Conservation (phyloP, 2,888 invertebrate genomes). For the Hololepta plana region DNA sequence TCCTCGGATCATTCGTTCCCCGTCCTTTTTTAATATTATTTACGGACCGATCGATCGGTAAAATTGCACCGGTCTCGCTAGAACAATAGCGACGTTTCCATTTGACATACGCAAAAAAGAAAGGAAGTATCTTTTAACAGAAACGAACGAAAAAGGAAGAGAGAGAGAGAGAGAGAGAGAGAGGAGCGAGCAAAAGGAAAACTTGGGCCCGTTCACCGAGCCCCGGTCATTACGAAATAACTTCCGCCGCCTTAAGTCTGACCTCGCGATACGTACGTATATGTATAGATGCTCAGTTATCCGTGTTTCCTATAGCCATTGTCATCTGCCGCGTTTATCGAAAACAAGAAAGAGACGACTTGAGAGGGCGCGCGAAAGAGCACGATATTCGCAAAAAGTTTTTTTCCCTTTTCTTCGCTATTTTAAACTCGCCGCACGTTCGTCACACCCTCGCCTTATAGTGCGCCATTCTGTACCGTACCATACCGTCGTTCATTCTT, state of each 20-base stretch:
- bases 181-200: slow-evolving; percentile 14
- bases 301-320: slow-evolving; percentile 23
- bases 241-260: slow-evolving; percentile 21
- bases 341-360: slow-evolving; percentile 8
- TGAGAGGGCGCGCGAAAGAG: slow-evolving; percentile 8
- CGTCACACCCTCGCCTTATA: slow-evolving; percentile 22
- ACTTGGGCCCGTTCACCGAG: slow-evolving; percentile 16
- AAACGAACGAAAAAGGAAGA: too few relatives aligned
- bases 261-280: too few relatives aligned
- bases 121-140: too few relatives aligned
- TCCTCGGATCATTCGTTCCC: too few relatives aligned
- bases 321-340: slow-evolving; percentile 11
- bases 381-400: slow-evolving; percentile 6
- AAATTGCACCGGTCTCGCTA: too few relatives aligned
- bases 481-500: slow-evolving; percentile 29
- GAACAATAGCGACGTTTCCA: too few relatives aligned
- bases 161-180: too few relatives aligned
- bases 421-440: slow-evolving; percentile 23
- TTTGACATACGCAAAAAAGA: too few relatives aligned
- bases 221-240: slow-evolving; percentile 22
- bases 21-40: too few relatives aligned
- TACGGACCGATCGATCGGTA: too few relatives aligned
- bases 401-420: slow-evolving; percentile 7
- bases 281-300: slow-evolving; percentile 25
- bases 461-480: slow-evolving; percentile 13